These are phyloP conservation scores for Eumaeus atala DNA, from an alignment of 1,140 invertebrate genomes.

Conservation along the genomic window DNA sequence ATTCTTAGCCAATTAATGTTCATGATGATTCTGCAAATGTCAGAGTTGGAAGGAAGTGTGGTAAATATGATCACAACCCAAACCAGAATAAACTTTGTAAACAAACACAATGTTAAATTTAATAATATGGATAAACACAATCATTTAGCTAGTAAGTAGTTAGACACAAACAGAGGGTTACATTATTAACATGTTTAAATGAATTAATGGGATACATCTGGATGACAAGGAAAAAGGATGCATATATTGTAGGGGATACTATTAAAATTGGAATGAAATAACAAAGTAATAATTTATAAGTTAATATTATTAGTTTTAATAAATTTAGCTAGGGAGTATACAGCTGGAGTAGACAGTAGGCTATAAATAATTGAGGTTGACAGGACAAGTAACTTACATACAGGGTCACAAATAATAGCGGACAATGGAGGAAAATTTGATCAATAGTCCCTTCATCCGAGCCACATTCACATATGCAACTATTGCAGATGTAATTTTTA, in stretches of 20 bases:
- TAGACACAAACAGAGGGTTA: neutral
- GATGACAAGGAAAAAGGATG: no score
- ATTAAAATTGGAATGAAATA: no score
- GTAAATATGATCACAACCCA: neutral
- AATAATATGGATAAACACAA: no score
- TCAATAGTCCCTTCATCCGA: neutral
- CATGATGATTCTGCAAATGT: no score
- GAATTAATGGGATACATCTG: no score
- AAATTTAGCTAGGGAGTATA: no score
- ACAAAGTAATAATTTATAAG: no score
- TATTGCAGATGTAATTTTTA: neutral
- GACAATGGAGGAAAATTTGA: constrained; percentile 2
- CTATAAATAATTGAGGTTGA: neutral
- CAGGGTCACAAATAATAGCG: neutral
- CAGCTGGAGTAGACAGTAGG: no score
- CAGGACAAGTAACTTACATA: neutral
- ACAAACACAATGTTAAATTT: no score
- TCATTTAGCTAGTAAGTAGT: neutral
- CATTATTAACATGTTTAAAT: neutral
- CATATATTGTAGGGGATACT: no score
- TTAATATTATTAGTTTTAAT: no score
- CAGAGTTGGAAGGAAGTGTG: neutral
- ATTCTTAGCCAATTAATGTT: no score
- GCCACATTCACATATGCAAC: neutral
- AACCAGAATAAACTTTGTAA: neutral